Evolutionary conservation across 2,797 vertebrate genomes (phyloP), one percentile per base, ranked within the genome.

Genomic region (Sebastes diaconus): DNA sequence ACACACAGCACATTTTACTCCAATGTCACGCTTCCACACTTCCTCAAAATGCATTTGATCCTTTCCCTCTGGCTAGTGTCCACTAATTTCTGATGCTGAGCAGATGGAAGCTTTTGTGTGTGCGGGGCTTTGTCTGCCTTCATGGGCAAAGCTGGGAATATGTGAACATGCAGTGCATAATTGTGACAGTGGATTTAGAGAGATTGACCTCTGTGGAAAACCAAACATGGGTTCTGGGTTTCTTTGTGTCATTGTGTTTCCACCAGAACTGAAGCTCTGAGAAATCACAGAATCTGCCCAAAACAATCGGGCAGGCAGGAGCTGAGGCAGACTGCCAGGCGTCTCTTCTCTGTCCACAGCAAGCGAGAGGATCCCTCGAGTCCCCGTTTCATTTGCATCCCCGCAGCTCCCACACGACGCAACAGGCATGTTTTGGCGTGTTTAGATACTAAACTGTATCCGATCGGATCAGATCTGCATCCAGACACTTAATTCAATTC

Each of bases 101-200:
- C 83, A 88, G 80, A 83, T 76, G 78, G 82, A 84, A 67, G 71
- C 71, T 32, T 78, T 79, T 61, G 76, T 83, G 70, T 76, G 66
- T 2, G 12, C 18, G 55, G 42, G 73, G 70, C 59, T 39, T 50
- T 71, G 54, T 87, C 67, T 67, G 72, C 42, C 57, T 80, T 84
- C 46, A 81, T 24, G 20, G 61, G 65, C 63, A 78, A 77, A 85
- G 57, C 77, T 66, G 72, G 68, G 25, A 78, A 73, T 60, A 66
- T 70, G 77, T 72, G 55, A 86, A 70, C 64, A 72, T 68, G 75
- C 46, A 36, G 66, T 55, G 60, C 39, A 76, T 66, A 46, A 75
- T 73, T 77, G 69, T 79, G 39, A 74, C 50, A 77, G 59, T 50
- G 79, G 60, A 68, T 82, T 83, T 66, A 72, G 73, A 63, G 39